Base-by-base conservation (phyloP, 1,140 invertebrate genomes). In the Papilio xuthus region DNA sequence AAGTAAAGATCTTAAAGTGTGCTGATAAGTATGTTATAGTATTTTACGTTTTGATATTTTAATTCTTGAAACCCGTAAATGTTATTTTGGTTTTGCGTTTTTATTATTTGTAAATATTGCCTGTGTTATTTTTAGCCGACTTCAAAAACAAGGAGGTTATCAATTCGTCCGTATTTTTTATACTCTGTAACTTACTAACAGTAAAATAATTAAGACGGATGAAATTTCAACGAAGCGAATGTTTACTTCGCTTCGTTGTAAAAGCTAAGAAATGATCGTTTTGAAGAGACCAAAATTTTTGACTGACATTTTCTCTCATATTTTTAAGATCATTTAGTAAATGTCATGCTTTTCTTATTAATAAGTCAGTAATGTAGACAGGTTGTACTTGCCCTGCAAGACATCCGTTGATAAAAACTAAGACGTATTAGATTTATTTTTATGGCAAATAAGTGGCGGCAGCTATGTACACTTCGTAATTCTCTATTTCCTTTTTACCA, bases 361-460 rank as follows among this genome's bases (percentile, higher is more conserved):
- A 72, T 44, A 72, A 47, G 9, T 60, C 4, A 23, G 26, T 12
- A 26, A 44, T 72, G 10, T 72, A 44, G 37, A 44, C 70, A 18
- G 41, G 70, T 72, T 23, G 41, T 41, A 72, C n/a, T 72, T 44
- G 70, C 37, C 32, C 41, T 72, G 18, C 32, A 23, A 23, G 32
- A 69, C 10, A 69, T 23, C 37, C 20, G 37, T 23, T 72, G 18
- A 70, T 42, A 71, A 41, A 37, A 41, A 42, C n/a, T 42, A 50
- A 50, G 23, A 50, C 41, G 8, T 6, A 9, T 44, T 73, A 50
- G 20, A 47, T 50, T 73, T 28, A 2, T 26, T 20, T 41, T 73
- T 42, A 47, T 73, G 41, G 41, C 2, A 42, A 69, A 20, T 42
- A 23, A 10, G 42, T 47, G 71, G 10, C n/a, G 13, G 42, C 42